A percentile compares a stretch with the other conserved stretches of the same genome.
phyloP scores from a whole-genome alignment of 2,113 vertebrate species.

The Zootoca vivipara region DNA sequence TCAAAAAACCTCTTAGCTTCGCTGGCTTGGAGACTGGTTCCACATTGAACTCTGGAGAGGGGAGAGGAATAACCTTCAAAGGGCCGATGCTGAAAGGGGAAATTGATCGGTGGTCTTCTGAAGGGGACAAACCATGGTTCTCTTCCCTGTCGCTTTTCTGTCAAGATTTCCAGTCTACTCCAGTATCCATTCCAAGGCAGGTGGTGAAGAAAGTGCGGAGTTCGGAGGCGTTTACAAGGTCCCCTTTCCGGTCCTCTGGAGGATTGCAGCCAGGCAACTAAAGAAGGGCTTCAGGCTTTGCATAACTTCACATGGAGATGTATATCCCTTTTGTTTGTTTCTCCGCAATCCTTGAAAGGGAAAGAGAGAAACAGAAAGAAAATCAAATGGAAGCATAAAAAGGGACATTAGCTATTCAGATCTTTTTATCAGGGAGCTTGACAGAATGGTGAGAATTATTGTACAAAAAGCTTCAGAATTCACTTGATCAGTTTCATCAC shows the following conservation, averaged over 20 bases:
- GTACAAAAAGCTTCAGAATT: constrained; percentile 32
- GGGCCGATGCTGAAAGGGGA: background rate
- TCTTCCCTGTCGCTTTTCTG: background rate
- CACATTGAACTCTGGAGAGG: background rate
- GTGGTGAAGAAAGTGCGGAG: fast-evolving
- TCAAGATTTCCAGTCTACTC: constrained; percentile 20
- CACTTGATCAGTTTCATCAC: background rate
- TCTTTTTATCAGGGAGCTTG: constrained; percentile 30
- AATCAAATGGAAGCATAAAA: constrained; percentile 50
- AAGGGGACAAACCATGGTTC: constrained; percentile 37
- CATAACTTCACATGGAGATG: constrained; percentile 52
- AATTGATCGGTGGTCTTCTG: constrained; percentile 13
- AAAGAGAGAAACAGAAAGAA: constrained; percentile 24
- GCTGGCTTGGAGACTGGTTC: constrained; percentile 9
- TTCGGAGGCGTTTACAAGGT: constrained; percentile 1
- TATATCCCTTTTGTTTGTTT: constrained; percentile 40
- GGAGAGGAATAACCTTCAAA: background rate
- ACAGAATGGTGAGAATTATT: constrained; percentile 22
- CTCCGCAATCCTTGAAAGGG: constrained; percentile 54
- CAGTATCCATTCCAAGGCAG: background rate
- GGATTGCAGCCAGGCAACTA: constrained; percentile 1
- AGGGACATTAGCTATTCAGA: constrained; percentile 19
- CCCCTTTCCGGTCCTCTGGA: constrained; percentile 19
- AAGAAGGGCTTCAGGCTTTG: background rate
- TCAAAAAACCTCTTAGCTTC: constrained; percentile 38